Evolutionary conservation across 2,888 invertebrate species (phyloP), one percentile per base, ranked within the genome.

Genomic region (Pachliopta kotzebuea): DNA sequence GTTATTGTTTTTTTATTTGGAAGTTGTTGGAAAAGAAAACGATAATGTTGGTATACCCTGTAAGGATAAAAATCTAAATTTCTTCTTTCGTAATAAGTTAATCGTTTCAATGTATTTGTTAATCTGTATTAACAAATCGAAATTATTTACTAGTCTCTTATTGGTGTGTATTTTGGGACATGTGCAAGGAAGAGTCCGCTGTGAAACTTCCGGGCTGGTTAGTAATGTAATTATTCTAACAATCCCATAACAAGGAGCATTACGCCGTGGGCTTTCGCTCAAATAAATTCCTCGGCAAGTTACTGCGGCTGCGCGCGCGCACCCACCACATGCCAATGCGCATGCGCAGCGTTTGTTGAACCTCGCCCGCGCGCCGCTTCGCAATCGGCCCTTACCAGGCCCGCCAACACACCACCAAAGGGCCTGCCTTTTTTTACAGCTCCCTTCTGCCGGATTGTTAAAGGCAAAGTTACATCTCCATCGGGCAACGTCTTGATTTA

Each of bases 311-410:
- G 65, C 61, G 49, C 24, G 45, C 58, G 52, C 70, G 69, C 73
- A 65, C 65, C 66, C 60, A 50, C 67, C 73, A 83, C 79, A 83
- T 83, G 76, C 75, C 81, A 85, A 84, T 82, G 78, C 73, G 73
- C 67, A 84, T 82, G 78, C 73, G 73, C 67, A 70, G 76, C 77
- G 83, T 78, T 76, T 81, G 78, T 81, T 82, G 83, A 77, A 81
- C 83, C 76, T 72, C 76, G 72, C 65, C 45, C 71, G 74, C 73
- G 77, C 72, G 69, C 59, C 67, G 81, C 80, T 81, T 83, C 74
- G 67, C 78, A 81, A 82, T 80, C 71, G 72, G 66, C 56, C 66
- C 63, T 58, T 56, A 62, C 64, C 67, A 70, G 68, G 71, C 65
- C 42, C 29, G 23, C 55, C 59, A 66, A 62, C 59, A 49, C 54